These are phyloP conservation scores for Malurus melanocephalus DNA, from an alignment of 2,113 vertebrate genomes.

Conservation along the genomic window DNA sequence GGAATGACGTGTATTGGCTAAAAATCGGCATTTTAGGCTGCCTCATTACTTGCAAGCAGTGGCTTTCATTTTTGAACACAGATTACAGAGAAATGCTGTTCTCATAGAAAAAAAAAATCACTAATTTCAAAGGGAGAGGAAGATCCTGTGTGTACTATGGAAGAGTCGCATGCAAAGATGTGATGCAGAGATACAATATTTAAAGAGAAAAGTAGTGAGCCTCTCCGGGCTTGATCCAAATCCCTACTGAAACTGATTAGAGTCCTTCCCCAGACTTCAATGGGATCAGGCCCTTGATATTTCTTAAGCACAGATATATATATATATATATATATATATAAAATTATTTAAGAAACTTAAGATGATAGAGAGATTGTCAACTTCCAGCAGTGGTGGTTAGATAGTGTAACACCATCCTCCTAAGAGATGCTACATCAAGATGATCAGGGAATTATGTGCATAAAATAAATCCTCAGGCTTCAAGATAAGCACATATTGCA, in stretches of 20 bases:
- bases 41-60: neutral
- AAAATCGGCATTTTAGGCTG: neutral
- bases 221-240: constrained; percentile 37
- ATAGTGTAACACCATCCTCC: constrained; percentile 48
- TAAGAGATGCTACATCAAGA: constrained; percentile 52
- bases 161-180: constrained; percentile 30
- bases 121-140: constrained; percentile 38
- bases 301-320: constrained; percentile 49
- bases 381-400: constrained; percentile 60
- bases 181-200: constrained; percentile 20
- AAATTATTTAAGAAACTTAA: constrained; percentile 70
- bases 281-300: constrained; percentile 37
- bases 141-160: neutral
- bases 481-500: constrained; percentile 27
- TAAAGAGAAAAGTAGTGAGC: neutral
- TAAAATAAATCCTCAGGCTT: constrained; percentile 60
- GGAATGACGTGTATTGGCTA: neutral
- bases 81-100: neutral
- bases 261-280: constrained; percentile 46
- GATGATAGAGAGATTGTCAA: constrained; percentile 58
- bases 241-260: constrained; percentile 26
- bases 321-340: constrained; percentile 34
- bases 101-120: neutral
- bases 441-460: constrained; percentile 57
- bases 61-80: neutral